phyloP scores from a whole-genome alignment of 1,140 invertebrate genomes.

The Heterodera schachtii region DNA sequence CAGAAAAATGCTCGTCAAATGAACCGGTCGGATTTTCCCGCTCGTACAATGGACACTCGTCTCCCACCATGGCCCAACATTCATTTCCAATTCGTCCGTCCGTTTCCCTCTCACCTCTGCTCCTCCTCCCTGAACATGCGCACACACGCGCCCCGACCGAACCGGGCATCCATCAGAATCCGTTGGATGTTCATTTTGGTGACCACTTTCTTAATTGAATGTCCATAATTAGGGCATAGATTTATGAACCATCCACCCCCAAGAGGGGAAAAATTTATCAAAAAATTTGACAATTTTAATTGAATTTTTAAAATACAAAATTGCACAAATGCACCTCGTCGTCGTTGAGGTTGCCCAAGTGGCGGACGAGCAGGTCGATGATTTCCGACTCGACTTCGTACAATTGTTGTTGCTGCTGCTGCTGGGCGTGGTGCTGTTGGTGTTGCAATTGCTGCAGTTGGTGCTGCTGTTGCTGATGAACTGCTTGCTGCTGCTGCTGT shows the following conservation, averaged over 20 bases:
- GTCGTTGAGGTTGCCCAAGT: conserved; percentile 45
- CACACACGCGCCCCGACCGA: conserved; percentile 40
- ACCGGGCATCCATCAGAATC: conserved; percentile 50
- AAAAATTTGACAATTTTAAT: too few relatives aligned
- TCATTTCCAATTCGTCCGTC: too few relatives aligned
- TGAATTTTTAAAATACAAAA: too few relatives aligned
- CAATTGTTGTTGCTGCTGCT: conserved; percentile 30
- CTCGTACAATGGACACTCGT: too few relatives aligned
- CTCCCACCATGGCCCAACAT: too few relatives aligned
- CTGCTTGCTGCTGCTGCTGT: conserved; percentile 18
- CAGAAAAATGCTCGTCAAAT: too few relatives aligned
- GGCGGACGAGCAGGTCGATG: conserved; percentile 37
- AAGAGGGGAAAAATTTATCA: too few relatives aligned
- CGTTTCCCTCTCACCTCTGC: background rate
- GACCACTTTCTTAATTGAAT: conserved; percentile 45
- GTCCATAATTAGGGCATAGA: too few relatives aligned
- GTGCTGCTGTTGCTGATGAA: too few relatives aligned
- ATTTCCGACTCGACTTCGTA: conserved; percentile 34
- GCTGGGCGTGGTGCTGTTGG: conserved; percentile 36
- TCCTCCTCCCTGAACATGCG: conserved; percentile 44
- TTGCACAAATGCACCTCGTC: conserved; percentile 41
- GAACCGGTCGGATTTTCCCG: too few relatives aligned
- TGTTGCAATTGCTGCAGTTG: conserved; percentile 7
- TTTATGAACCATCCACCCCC: too few relatives aligned
- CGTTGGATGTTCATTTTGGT: conserved; percentile 54